Conservation (phyloP, 2,888 invertebrate genomes). For the Lydus trimaculatus region DNA sequence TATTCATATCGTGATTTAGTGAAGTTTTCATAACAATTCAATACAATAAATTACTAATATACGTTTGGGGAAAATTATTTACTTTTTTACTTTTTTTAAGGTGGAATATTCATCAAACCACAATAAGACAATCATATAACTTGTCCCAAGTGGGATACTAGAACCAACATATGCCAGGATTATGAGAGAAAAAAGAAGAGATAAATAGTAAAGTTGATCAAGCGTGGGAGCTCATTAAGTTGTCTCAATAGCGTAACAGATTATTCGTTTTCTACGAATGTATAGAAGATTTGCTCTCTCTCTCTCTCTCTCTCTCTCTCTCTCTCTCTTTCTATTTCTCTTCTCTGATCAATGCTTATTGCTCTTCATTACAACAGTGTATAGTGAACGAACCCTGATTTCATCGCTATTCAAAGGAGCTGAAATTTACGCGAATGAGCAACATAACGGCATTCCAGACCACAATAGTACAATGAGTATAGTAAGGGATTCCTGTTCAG, state of each 20-base stretch:
- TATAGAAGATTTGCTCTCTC: constrained; percentile 17
- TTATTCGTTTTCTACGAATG: constrained; percentile 35
- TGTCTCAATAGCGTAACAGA: constrained; percentile 36
- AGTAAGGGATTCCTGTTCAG: constrained; percentile 45
- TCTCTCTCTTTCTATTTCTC: constrained; percentile 15
- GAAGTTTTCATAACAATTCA: neutral
- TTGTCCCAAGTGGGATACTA: neutral
- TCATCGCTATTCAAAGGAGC: constrained; percentile 39
- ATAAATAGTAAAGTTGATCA: constrained; percentile 37
- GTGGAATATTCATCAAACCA: neutral
- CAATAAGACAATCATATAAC: neutral
- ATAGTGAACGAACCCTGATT: constrained; percentile 35
- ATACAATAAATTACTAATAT: neutral
- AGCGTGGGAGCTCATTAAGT: constrained; percentile 42
- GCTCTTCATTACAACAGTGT: constrained; percentile 36
- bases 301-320: constrained; percentile 16
- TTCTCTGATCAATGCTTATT: constrained; percentile 39
- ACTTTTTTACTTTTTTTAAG: too few relatives aligned
- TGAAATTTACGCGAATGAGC: constrained; percentile 35
- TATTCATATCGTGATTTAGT: neutral
- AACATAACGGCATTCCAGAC: constrained; percentile 43
- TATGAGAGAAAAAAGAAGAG: constrained; percentile 22
- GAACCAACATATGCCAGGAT: constrained; percentile 15
- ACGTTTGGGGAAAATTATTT: too few relatives aligned
- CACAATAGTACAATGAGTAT: constrained; percentile 50